These are phyloP conservation scores for Sialia sialis DNA, from an alignment of 2,113 vertebrate genomes.

Conservation along the genomic window DNA sequence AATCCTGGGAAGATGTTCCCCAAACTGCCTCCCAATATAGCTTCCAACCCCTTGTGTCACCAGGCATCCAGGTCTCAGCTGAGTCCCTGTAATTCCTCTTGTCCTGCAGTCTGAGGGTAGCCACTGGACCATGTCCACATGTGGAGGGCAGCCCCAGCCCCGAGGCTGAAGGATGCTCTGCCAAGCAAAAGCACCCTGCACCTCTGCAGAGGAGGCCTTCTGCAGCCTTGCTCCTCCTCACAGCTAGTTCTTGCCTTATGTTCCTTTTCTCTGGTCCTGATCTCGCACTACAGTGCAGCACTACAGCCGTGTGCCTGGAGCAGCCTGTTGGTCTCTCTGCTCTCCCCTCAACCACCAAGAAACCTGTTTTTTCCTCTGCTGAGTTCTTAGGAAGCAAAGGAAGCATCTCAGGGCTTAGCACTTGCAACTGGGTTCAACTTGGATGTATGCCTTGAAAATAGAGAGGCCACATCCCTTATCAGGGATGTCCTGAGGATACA, in stretches of 20 bases:
- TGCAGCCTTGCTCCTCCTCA: neutral
- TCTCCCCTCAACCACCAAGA: neutral
- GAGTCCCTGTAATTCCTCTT: neutral
- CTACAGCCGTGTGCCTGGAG: neutral
- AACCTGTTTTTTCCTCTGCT: slow-evolving; percentile 1
- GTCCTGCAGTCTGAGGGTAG: neutral
- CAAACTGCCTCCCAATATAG: neutral
- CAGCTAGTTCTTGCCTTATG: neutral
- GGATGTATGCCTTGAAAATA: neutral
- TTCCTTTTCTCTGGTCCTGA: neutral
- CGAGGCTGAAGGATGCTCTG: neutral
- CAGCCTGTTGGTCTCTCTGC: neutral
- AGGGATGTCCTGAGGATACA: neutral
- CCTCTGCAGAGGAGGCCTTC: neutral
- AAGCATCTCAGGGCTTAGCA: neutral
- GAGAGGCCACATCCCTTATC: neutral
- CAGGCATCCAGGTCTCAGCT: rapidly evolving
- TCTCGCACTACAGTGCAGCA: rapidly evolving
- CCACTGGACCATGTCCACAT: rapidly evolving
- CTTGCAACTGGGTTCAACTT: neutral
- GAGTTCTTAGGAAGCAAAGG: neutral
- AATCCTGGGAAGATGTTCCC: neutral
- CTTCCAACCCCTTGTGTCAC: neutral
- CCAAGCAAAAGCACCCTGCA: neutral
- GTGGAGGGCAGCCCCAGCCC: neutral